Evolutionary conservation across 2,113 vertebrate genomes (phyloP), one percentile per base, ranked within the genome.

Genomic region (Jacana jacana): DNA sequence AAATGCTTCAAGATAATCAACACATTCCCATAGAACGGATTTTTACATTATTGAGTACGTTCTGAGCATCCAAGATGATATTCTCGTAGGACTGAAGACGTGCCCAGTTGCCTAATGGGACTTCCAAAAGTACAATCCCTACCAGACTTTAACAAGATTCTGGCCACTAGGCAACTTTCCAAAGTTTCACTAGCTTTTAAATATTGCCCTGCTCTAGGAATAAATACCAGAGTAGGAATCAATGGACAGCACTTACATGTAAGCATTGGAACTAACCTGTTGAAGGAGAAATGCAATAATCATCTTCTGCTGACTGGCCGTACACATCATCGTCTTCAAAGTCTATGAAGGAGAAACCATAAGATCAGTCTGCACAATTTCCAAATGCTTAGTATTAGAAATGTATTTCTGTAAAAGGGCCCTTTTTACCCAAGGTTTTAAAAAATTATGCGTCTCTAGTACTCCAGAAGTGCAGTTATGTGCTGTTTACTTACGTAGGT

Each of bases 261-360:
- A 86, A 91, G 48, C 24, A 63, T 42, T 40, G 68, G 86, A 94
- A 98, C 98, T 93, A 96, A 99, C 99, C 99, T 98, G 99, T 99
- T 96, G 99, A 99, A 92, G 99, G 99, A 48, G 99, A 99, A 98
- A 99, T 99, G 95, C 99, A 99, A 95, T 99, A 99, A 95, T 99
- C 99, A 97, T 99, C 99, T 60, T 99, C 99, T 80, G 99, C 99
- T 58, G 99, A 99, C 8, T 99, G 99, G 70, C 99, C 99, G 94
- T 99, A 99, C 60, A 99, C 55, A 96, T 99, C 99, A 97, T 99
- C 99, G 88, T 99, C 99, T 85, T 99, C 99, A 97, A 99, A 99
- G 95, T 99, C 99, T 99, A 95, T 23, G 86, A 96, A 93, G 49
- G 78, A 81, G 97, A 95, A 68, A 81, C 33, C 87, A 65, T 79